phyloP scores from a whole-genome alignment of 2,888 invertebrate genomes.

The Malthinus flaveolus region DNA sequence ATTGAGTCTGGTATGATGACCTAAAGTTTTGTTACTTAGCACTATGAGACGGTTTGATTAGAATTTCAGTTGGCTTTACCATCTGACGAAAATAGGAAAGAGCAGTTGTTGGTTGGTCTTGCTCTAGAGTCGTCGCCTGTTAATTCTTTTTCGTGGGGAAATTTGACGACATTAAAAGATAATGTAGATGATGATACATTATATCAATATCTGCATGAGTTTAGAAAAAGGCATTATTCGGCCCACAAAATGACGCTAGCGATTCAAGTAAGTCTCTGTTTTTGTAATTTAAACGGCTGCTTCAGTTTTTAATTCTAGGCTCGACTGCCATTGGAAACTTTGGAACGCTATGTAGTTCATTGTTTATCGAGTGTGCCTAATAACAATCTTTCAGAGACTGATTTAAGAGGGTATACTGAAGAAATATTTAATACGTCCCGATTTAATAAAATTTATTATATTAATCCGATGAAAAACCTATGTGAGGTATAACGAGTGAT shows the following conservation, averaged over 20 bases:
- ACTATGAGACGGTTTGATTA: constrained; percentile 40
- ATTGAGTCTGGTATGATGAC: constrained; percentile 74
- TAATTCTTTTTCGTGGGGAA: constrained; percentile 86
- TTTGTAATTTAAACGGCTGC: no score
- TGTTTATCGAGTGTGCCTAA: constrained; percentile 72
- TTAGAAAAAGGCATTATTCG: constrained; percentile 78
- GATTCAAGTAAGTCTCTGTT: constrained; percentile 64
- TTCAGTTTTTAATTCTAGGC: constrained; percentile 45
- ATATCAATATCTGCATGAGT: constrained; percentile 71
- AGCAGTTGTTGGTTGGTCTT: constrained; percentile 73
- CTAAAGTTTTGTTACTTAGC: background rate
- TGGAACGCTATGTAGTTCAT: constrained; percentile 67
- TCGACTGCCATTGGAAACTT: constrained; percentile 63
- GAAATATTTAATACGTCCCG: constrained; percentile 63
- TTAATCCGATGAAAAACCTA: constrained; percentile 75
- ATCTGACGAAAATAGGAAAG: constrained; percentile 73
- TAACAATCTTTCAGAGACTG: constrained; percentile 65
- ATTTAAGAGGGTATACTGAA: constrained; percentile 61
- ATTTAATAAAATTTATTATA: constrained; percentile 71
- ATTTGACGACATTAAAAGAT: constrained; percentile 72
- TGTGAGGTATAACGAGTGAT: constrained; percentile 60
- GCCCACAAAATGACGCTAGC: constrained; percentile 87
- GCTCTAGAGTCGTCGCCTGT: constrained; percentile 73
- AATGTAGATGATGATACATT: constrained; percentile 68
- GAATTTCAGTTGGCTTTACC: constrained; percentile 83